Percentiles rank a stretch among this genome's conserved stretches.
phyloP scores from a whole-genome alignment of 2,888 invertebrate species.

The Nomada fabriciana region DNA sequence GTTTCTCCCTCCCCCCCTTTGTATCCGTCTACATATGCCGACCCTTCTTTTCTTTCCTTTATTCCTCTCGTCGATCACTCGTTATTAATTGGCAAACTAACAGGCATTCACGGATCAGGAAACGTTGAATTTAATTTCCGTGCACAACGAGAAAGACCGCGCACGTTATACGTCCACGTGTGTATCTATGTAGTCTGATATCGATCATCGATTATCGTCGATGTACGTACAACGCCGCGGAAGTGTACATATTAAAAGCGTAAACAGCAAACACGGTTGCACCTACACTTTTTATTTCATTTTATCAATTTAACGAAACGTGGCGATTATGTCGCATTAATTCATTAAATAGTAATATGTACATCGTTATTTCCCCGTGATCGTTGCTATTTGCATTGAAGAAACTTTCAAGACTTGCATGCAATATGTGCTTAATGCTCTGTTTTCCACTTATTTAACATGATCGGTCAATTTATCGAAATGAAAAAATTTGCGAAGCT shows the following conservation, averaged over 20 bases:
- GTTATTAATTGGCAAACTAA: slow-evolving; percentile 52
- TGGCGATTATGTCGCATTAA: background rate
- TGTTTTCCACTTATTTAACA: background rate
- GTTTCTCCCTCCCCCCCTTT: background rate
- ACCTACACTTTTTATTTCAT: background rate
- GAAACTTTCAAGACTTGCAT: background rate
- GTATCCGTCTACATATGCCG: background rate
- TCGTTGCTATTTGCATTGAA: slow-evolving; percentile 1
- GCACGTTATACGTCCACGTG: background rate
- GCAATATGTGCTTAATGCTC: background rate
- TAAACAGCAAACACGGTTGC: slow-evolving; percentile 2
- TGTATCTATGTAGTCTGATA: background rate
- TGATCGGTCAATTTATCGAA: background rate
- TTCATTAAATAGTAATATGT: slow-evolving; percentile 4
- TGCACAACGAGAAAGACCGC: slow-evolving; percentile 29
- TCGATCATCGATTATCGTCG: slow-evolving; percentile 19
- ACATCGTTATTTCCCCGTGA: background rate
- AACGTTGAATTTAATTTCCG: slow-evolving; percentile 43
- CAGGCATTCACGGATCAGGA: slow-evolving; percentile 18
- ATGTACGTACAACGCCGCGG: background rate
- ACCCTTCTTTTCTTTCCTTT: background rate
- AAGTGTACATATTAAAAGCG: slow-evolving; percentile 24
- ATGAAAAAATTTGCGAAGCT: background rate
- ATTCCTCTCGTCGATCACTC: slow-evolving; percentile 12
- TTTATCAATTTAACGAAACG: background rate